Base-by-base conservation (phyloP, 2,113 vertebrate genomes). In the Ornithorhynchus anatinus region DNA sequence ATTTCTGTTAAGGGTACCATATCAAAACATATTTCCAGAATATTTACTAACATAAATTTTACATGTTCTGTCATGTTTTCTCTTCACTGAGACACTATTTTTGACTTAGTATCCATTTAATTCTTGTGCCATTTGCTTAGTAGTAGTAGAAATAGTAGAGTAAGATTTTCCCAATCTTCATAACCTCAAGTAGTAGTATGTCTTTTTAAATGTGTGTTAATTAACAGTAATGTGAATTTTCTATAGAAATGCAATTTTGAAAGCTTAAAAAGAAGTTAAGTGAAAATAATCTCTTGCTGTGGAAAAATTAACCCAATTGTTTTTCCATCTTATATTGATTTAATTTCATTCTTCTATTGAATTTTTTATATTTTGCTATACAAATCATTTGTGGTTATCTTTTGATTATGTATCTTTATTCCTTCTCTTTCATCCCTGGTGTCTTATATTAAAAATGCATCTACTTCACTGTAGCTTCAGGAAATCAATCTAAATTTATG, bases 241-340 rank as follows among this genome's bases (percentile, higher is more conserved):
- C 25, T 31, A 69, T 65, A 75, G 25, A 76, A 45, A 76, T 72
- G 8, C 33, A 67, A 52, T 40, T 61, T 27, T 79, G 60, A 57
- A 72, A 42, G 25, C 20, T 59, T 58, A 40, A 37, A 72, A 81
- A 72, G 47, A 71, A 62, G 33, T 47, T 72, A 74, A 42, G 8
- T 59, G 52, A 68, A 82, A 69, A 59, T 39, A 75, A 74, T 44
- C 42, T 60, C 4, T 45, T 77, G 19, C 40, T 60, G 25, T 70
- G 11, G 33, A 71, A 80, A 57, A 83, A 51, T 69, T 85, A 74
- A 77, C 59, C 61, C 17, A 68, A 75, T 61, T 80, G 38, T 54
- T 62, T 80, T 78, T 79, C 69, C 67, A 73, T 60, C 39, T 69
- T 64, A 59, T 65, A 59, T 48, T 66, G 66, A 66, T 65, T 69